These are phyloP conservation scores for Propithecus perrieri DNA, from an alignment of 2,797 vertebrate genomes.

Conservation along the genomic window DNA sequence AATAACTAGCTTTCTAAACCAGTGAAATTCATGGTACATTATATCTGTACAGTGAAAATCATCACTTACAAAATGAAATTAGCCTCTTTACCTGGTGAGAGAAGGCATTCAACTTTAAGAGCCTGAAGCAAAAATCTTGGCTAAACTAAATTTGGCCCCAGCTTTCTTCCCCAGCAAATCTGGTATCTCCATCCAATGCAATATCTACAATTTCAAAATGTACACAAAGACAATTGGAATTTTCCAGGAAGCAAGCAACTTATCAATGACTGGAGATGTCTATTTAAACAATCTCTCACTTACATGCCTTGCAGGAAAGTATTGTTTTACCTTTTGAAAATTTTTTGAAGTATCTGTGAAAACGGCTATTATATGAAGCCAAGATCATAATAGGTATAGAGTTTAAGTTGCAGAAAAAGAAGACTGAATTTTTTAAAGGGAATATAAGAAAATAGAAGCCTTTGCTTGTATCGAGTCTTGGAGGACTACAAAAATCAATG, in stretches of 20 bases:
- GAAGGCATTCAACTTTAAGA: constrained; percentile 17
- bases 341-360: not conserved
- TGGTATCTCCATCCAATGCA: not conserved
- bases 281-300: not conserved
- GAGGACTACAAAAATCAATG: not conserved
- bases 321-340: constrained; percentile 11
- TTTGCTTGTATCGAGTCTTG: not conserved
- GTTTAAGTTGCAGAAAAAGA: not conserved
- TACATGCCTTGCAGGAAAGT: not conserved
- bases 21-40: not conserved
- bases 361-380: not conserved
- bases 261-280: not conserved
- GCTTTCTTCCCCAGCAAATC: not conserved
- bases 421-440: not conserved
- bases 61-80: constrained; percentile 11
- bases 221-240: not conserved
- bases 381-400: not conserved
- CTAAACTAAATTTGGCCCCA: not conserved
- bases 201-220: not conserved
- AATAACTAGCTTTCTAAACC: constrained; percentile 2
- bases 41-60: not conserved
- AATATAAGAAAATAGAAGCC: not conserved
- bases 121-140: not conserved
- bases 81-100: not conserved
- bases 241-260: constrained; percentile 37